These are phyloP conservation scores for Vanessa atalanta DNA, from an alignment of 1,140 invertebrate genomes.

Conservation along the genomic window DNA sequence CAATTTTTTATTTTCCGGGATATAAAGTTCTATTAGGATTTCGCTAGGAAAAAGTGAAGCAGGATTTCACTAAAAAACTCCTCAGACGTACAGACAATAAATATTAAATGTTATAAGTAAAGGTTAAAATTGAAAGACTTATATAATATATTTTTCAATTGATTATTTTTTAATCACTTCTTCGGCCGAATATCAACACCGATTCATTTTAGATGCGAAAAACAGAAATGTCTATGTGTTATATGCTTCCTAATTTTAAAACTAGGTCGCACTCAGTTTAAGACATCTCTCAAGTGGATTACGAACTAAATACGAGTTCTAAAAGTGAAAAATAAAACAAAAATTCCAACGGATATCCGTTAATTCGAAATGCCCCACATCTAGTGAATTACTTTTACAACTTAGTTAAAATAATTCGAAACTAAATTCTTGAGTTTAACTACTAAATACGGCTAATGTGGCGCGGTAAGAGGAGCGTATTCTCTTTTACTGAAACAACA, in stretches of 20 bases:
- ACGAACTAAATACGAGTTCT: conserved; percentile 4
- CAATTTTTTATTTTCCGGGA: no score
- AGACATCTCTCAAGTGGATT: conserved; percentile 13
- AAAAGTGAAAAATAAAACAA: conserved; percentile 7
- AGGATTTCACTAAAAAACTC: no score
- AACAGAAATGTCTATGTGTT: no score
- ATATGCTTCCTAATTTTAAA: conserved; percentile 13
- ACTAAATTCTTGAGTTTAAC: not conserved
- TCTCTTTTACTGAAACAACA: not conserved
- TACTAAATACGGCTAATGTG: conserved; percentile 3
- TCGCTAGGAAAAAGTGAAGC: no score
- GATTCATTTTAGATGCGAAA: no score
- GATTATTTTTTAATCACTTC: no score
- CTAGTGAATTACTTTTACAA: conserved; percentile 9
- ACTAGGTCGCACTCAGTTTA: conserved; percentile 15
- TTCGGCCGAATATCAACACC: no score
- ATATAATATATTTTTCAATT: no score
- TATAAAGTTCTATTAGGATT: no score
- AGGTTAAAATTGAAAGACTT: no score
- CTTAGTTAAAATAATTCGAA: conserved; percentile 14
- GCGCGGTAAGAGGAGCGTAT: not conserved
- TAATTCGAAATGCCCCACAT: conserved; percentile 13
- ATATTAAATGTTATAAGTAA: no score
- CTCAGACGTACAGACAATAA: no score
- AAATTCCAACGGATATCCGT: not conserved